Conservation (phyloP, 1,140 invertebrate species). For the Penaeus japonicus region DNA sequence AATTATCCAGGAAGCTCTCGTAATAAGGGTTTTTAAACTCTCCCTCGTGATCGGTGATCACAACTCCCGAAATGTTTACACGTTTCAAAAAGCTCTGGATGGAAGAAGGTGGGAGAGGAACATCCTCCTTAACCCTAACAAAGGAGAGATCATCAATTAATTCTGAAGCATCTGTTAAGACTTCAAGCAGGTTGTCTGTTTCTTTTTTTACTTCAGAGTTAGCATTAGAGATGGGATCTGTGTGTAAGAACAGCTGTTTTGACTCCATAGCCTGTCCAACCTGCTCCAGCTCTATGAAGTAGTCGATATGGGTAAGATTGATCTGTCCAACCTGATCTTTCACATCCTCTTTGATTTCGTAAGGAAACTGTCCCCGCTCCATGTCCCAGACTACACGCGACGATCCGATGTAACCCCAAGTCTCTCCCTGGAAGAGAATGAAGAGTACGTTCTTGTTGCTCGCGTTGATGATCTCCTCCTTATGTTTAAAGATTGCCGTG, state of each 20-base stretch:
- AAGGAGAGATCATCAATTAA: background rate
- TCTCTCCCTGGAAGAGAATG: conserved; percentile 89
- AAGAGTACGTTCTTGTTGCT: conserved; percentile 79
- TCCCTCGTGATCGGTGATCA: conserved; percentile 28
- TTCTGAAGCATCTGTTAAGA: background rate
- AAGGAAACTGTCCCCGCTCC: conserved; percentile 74
- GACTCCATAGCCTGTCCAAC: conserved; percentile 63
- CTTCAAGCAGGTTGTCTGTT: background rate
- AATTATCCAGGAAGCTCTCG: conserved; percentile 48
- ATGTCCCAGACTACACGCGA: conserved; percentile 89
- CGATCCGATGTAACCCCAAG: conserved; percentile 95
- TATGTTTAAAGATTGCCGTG: conserved; percentile 73
- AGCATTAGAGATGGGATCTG: conserved; percentile 49
- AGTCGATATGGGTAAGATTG: conserved; percentile 67
- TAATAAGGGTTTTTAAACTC: conserved; percentile 27
- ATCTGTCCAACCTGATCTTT: conserved; percentile 45
- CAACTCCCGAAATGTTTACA: conserved; percentile 36
- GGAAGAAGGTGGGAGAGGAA: conserved; percentile 29
- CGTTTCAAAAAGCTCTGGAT: conserved; percentile 41
- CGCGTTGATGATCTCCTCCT: conserved; percentile 57
- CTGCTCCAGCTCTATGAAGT: conserved; percentile 86
- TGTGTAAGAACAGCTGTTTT: conserved; percentile 48
- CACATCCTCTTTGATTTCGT: conserved; percentile 9
- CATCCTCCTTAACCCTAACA: conserved; percentile 2
- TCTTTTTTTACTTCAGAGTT: background rate